Conservation (phyloP, 53 echinoderm and acorn worm genomes). For the Patiria pectinifera region DNA sequence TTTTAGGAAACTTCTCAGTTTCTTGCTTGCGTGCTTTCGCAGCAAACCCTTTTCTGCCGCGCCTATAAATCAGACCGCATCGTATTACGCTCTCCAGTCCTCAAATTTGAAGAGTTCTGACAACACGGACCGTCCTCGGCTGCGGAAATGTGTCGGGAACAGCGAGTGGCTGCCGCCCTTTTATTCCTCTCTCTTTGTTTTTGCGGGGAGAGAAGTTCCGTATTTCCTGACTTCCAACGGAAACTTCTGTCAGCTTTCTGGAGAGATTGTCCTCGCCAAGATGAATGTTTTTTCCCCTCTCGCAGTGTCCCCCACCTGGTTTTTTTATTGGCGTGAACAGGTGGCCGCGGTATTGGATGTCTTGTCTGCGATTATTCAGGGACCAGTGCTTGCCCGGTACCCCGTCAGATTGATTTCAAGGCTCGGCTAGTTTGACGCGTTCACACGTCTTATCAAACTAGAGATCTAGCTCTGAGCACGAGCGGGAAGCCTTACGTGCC, state of each 20-base stretch:
- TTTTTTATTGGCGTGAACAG: background rate
- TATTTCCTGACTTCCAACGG: background rate
- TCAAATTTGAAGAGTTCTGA: conserved; percentile 54
- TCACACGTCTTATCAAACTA: background rate
- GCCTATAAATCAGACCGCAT: conserved; percentile 15
- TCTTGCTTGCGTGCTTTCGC: background rate
- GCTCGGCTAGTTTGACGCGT: background rate
- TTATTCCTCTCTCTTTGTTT: background rate
- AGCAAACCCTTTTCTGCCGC: background rate
- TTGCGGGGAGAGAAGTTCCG: background rate
- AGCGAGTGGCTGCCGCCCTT: background rate
- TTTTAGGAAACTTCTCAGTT: background rate
- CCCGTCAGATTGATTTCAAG: background rate
- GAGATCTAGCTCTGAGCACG: background rate
- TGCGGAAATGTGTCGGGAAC: conserved; percentile 15
- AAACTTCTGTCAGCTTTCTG: background rate
- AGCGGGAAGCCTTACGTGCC: background rate
- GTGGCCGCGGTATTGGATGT: background rate
- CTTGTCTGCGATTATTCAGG: background rate
- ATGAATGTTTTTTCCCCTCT: background rate
- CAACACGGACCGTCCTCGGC: conserved; percentile 1
- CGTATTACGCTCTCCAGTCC: background rate
- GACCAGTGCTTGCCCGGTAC: background rate
- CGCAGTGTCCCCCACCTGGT: background rate
- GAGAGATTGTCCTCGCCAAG: background rate